A percentile compares a stretch with the other conserved stretches of the same genome.
phyloP scores from a whole-genome alignment of 2,888 invertebrate species.

The Caradrina clavipalpis region DNA sequence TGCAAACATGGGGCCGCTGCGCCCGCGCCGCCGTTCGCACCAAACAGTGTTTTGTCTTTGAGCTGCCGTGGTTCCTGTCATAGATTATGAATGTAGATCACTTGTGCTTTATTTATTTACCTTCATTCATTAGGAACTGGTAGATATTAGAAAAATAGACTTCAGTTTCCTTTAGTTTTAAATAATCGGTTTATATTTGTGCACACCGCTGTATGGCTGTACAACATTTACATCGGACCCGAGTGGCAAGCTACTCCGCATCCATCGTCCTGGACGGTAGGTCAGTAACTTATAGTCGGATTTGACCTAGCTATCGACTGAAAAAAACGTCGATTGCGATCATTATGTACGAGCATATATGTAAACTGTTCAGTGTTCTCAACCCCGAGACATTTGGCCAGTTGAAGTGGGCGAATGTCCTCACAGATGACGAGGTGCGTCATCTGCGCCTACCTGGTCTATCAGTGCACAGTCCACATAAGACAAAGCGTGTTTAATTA shows the following conservation, averaged over 20 bases:
- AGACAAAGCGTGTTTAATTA: constrained; percentile 87
- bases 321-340: too few relatives aligned
- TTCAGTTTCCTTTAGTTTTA: not conserved
- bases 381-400: not conserved
- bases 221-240: too few relatives aligned
- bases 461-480: constrained; percentile 74
- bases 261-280: too few relatives aligned
- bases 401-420: not conserved
- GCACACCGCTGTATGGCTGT: not conserved
- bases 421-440: constrained; percentile 23
- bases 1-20: constrained; percentile 69
- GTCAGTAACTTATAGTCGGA: too few relatives aligned
- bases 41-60: constrained; percentile 80
- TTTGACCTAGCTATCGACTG: too few relatives aligned
- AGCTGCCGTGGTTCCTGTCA: constrained; percentile 80
- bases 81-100: constrained; percentile 71
- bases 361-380: too few relatives aligned
- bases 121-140: not conserved
- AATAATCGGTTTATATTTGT: not conserved
- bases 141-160: not conserved
- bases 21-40: constrained; percentile 75
- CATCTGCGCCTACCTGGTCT: constrained; percentile 68
- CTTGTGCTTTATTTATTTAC: constrained; percentile 25
- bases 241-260: too few relatives aligned
- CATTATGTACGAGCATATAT: too few relatives aligned